Conservation (phyloP, 2,113 vertebrate species). For the Dicerorhinus sumatrensis region DNA sequence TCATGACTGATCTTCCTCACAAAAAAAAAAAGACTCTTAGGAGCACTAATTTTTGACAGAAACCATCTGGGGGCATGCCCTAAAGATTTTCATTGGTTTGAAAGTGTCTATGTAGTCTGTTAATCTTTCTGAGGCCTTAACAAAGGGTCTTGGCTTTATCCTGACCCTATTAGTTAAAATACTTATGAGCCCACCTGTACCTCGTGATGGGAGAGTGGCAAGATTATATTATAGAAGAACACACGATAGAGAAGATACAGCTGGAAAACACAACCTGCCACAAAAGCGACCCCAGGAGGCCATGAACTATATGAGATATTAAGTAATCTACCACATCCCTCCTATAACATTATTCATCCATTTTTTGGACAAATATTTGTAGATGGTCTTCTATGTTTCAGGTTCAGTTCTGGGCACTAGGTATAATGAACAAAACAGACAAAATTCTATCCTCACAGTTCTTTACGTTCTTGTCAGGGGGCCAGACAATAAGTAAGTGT, state of each 20-base stretch:
- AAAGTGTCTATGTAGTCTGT: not conserved
- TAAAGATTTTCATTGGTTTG: not conserved
- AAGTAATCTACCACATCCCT: not conserved
- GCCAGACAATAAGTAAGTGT: not conserved
- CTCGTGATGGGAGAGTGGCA: not conserved
- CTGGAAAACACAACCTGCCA: not conserved
- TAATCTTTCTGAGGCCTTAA: slow-evolving; percentile 17
- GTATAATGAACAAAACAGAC: not conserved
- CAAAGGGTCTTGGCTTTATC: not conserved
- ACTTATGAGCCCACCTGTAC: not conserved
- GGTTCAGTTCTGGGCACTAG: not conserved
- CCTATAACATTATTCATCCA: not conserved
- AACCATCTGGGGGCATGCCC: not conserved
- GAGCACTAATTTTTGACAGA: not conserved
- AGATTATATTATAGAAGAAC: not conserved
- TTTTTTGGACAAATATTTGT: not conserved
- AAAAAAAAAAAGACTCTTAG: not conserved
- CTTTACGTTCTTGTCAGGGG: not conserved
- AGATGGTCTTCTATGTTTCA: not conserved
- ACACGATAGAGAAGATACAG: not conserved
- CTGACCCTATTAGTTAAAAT: not conserved
- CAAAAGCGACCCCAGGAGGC: not conserved
- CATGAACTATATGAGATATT: not conserved
- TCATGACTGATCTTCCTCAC: too few relatives aligned
- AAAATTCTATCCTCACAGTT: not conserved